phyloP scores from a whole-genome alignment of 2,797 vertebrate species.

The Falco cherrug region DNA sequence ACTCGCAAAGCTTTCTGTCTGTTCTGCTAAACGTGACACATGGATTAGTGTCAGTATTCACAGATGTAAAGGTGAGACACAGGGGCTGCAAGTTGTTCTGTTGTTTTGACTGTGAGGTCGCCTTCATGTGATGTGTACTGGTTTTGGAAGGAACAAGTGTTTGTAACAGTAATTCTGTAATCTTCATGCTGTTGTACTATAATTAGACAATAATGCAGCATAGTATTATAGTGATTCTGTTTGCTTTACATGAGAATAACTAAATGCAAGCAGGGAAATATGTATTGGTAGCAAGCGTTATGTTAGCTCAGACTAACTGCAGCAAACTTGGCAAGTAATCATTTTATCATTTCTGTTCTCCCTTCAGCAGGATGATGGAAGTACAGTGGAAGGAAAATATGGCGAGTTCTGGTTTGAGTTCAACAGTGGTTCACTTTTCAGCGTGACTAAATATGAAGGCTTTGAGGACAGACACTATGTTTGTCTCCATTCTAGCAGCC shows the following conservation, averaged over 20 bases:
- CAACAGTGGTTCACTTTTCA: conserved; percentile 88
- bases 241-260: background rate
- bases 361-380: conserved; percentile 85
- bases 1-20: conserved; percentile 92
- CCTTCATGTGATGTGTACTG: background rate
- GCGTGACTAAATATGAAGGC: conserved; percentile 92
- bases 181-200: background rate
- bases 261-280: background rate
- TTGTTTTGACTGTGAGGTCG: background rate
- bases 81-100: background rate
- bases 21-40: conserved; percentile 89
- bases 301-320: background rate
- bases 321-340: background rate
- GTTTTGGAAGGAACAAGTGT: background rate
- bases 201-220: background rate
- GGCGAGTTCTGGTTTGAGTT: conserved; percentile 97
- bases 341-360: background rate
- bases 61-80: conserved; percentile 87
- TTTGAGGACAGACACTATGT: conserved; percentile 95
- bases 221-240: background rate
- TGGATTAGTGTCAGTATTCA: conserved; percentile 88
- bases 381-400: conserved; percentile 84
- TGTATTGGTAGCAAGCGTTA: background rate
- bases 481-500: conserved; percentile 90
- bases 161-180: background rate